A percentile compares a stretch with the other conserved stretches of the same genome.
phyloP scores from a whole-genome alignment of 2,113 vertebrate species.

The Diadophis punctatus region DNA sequence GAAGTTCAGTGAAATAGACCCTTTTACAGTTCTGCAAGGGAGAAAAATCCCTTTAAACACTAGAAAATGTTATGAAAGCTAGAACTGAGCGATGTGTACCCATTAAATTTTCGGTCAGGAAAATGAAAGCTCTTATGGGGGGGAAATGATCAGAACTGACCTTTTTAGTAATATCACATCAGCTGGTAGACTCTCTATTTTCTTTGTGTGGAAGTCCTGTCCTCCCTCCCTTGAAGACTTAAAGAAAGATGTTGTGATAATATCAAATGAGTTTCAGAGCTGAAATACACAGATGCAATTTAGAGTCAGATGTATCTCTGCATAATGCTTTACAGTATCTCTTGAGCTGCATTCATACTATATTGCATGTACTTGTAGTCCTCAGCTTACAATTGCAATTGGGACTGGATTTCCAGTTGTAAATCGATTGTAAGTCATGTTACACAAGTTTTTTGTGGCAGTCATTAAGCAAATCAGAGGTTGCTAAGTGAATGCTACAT shows the following conservation, averaged over 20 bases:
- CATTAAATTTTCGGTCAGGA: background rate
- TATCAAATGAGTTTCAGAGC: background rate
- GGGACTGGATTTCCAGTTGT: no score
- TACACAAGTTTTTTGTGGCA: no score
- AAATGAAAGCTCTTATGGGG: conserved; percentile 1
- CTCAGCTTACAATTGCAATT: no score
- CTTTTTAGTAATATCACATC: conserved; percentile 12
- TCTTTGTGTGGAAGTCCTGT: background rate
- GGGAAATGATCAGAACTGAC: conserved; percentile 14
- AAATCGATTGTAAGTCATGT: no score
- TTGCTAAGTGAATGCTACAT: no score
- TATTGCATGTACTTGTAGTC: background rate
- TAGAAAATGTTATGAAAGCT: conserved; percentile 7
- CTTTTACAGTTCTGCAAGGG: conserved; percentile 18
- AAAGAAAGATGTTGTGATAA: background rate
- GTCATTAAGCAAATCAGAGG: no score
- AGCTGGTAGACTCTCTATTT: background rate
- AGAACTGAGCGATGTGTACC: background rate
- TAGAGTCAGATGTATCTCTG: background rate
- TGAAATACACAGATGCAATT: background rate
- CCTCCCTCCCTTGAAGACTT: background rate
- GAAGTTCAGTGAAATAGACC: conserved; percentile 8
- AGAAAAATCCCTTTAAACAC: conserved; percentile 1
- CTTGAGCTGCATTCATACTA: background rate
- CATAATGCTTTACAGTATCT: background rate